phyloP scores from a whole-genome alignment of 2,113 vertebrate species.

The Tauraco erythrolophus region DNA sequence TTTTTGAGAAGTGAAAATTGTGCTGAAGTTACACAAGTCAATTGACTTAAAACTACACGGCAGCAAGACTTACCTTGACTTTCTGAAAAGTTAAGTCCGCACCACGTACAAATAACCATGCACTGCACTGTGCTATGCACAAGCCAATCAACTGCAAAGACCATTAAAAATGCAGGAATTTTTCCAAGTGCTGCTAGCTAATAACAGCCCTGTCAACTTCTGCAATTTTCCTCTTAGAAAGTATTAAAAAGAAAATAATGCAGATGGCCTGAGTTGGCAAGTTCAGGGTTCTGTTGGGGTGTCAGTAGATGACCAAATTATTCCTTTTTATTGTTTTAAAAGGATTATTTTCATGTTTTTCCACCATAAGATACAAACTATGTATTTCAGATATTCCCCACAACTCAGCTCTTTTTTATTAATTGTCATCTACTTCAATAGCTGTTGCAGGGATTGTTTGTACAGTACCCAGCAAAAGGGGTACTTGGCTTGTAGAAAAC shows the following conservation, averaged over 20 bases:
- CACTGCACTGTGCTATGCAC: not conserved
- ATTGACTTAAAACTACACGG: not conserved
- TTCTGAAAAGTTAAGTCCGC: not conserved
- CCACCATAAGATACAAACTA: not conserved
- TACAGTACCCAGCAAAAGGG: not conserved
- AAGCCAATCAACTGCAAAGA: not conserved
- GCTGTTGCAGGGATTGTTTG: not conserved
- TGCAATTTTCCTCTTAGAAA: not conserved
- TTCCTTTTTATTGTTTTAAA: not conserved
- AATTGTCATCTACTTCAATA: not conserved
- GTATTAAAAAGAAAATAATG: not conserved
- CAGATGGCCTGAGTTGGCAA: not conserved
- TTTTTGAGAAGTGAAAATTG: not conserved
- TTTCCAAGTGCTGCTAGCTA: not conserved
- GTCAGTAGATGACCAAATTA: not conserved
- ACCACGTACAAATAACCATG: not conserved
- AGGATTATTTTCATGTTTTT: not conserved
- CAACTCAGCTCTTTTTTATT: not conserved
- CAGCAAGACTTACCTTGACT: not conserved
- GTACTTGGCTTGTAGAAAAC: not conserved
- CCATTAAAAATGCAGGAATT: not conserved
- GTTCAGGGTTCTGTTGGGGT: not conserved
- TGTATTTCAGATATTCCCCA: not conserved
- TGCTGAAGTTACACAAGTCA: not conserved
- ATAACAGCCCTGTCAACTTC: not conserved